Percentiles rank a stretch among this genome's conserved stretches.
These are phyloP conservation scores for Pycnonotus jocosus DNA, from an alignment of 2,113 vertebrate species.

Conservation along the genomic window DNA sequence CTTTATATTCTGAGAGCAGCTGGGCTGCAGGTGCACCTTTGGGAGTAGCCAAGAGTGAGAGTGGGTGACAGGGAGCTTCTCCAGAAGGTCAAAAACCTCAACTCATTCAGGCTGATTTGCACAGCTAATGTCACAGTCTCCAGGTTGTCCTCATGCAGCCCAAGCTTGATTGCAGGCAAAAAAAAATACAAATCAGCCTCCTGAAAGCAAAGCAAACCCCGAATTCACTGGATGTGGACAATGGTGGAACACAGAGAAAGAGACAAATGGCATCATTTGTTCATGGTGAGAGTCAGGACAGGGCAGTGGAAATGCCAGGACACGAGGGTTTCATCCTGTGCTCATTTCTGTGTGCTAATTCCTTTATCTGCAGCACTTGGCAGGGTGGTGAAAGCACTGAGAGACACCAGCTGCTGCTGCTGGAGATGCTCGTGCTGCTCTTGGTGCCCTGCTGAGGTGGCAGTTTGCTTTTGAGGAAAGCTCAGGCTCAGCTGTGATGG, in stretches of 20 bases:
- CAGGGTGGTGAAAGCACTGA: background rate
- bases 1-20: background rate
- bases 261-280: background rate
- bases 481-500: background rate
- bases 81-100: background rate
- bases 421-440: background rate
- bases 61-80: background rate
- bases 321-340: background rate
- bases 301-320: background rate
- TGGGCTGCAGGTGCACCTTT: background rate
- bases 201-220: background rate
- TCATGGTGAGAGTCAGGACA: background rate
- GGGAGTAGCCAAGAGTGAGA: background rate
- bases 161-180: background rate
- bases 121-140: background rate
- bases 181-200: background rate
- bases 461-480: background rate
- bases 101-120: background rate
- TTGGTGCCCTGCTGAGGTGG: background rate
- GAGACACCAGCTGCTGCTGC: conserved; percentile 28
- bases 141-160: background rate
- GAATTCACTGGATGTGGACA: background rate
- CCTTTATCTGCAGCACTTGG: background rate
- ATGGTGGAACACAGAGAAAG: background rate
- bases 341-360: background rate